A percentile compares a stretch with the other conserved stretches of the same genome.
Evolutionary conservation across 2,113 vertebrate species (phyloP).

Genomic region (Fregetta grallaria): DNA sequence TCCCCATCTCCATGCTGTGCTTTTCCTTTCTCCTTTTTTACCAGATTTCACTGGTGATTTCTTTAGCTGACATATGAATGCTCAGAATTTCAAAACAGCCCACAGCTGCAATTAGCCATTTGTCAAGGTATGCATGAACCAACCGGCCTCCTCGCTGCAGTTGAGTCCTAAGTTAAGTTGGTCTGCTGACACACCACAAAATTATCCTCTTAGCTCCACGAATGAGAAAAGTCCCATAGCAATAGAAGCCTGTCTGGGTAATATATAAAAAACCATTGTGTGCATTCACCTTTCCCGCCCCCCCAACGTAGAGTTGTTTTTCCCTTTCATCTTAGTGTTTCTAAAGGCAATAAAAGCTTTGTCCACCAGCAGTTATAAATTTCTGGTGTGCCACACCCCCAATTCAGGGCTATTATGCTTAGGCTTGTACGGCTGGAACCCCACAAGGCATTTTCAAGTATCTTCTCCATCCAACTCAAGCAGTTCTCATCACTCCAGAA

Average conservation of each 20-base stretch:
- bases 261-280: not conserved
- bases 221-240: slow-evolving; percentile 2
- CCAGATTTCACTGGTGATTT: not conserved
- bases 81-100: not conserved
- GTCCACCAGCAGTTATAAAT: slow-evolving; percentile 13
- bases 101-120: slow-evolving; percentile 53
- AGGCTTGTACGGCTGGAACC: not conserved
- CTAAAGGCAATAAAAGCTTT: slow-evolving; percentile 1
- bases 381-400: slow-evolving; percentile 16
- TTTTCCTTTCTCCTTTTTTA: not conserved
- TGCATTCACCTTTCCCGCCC: not conserved
- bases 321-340: not conserved
- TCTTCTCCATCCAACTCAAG: slow-evolving; percentile 42
- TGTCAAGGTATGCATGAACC: slow-evolving; percentile 51
- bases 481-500: slow-evolving; percentile 24
- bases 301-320: not conserved
- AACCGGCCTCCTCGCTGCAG: not conserved
- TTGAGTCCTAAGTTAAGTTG: not conserved
- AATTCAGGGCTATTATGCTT: not conserved
- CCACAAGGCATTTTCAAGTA: slow-evolving; percentile 12
- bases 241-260: not conserved
- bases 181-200: slow-evolving; percentile 52
- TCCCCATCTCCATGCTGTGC: not conserved
- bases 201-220: not conserved
- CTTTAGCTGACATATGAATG: not conserved